Conservation (phyloP, 2,797 vertebrate species). For the Eulemur rubriventer region DNA sequence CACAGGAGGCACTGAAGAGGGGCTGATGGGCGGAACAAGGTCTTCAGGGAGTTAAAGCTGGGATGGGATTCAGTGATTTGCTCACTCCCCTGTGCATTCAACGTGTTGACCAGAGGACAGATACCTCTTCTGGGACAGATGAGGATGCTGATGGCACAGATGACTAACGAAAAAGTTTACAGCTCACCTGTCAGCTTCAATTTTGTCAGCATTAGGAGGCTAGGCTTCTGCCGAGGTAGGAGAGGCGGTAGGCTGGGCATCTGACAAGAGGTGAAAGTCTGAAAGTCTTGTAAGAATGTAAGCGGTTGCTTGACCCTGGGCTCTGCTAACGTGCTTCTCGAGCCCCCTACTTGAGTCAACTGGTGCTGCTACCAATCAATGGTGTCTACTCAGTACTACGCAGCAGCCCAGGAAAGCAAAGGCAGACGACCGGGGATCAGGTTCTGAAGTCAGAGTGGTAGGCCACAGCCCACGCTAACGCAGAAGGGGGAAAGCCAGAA, state of each 20-base stretch:
- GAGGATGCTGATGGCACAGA: not conserved
- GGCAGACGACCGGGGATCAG: not conserved
- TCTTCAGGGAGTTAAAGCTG: not conserved
- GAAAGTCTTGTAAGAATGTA: not conserved
- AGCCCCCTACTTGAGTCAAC: not conserved
- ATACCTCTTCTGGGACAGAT: not conserved
- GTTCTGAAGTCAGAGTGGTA: not conserved
- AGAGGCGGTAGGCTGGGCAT: not conserved
- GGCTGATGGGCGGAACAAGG: not conserved
- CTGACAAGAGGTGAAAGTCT: not conserved
- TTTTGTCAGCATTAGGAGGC: not conserved
- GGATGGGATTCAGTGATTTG: not conserved
- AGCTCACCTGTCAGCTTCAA: not conserved
- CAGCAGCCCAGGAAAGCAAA: not conserved
- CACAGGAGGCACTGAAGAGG: not conserved
- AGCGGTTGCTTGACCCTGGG: not conserved
- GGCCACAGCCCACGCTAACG: not conserved
- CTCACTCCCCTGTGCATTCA: not conserved
- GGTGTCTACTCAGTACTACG: not conserved
- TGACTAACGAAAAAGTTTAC: not conserved
- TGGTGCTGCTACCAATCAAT: not conserved
- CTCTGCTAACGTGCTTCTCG: not conserved
- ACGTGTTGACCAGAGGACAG: not conserved
- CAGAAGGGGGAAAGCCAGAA: not conserved
- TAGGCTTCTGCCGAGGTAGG: not conserved